Percentiles rank a stretch among this genome's conserved stretches.
phyloP scores from a whole-genome alignment of 2,888 invertebrate species.

The Nomada ruficornis region DNA sequence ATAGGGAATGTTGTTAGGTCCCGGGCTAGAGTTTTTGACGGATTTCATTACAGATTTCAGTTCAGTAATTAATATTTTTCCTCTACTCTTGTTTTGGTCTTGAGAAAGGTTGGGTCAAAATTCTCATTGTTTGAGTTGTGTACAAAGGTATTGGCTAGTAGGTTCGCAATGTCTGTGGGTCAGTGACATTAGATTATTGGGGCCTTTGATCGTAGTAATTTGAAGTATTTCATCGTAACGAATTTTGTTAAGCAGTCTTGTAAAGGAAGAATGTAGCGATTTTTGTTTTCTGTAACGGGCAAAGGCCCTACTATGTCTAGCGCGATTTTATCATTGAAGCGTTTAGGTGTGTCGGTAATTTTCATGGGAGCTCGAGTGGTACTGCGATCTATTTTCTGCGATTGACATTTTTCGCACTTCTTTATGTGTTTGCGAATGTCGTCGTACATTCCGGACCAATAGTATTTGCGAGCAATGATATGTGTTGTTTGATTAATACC shows the following conservation, averaged over 20 bases:
- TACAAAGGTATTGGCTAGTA: too few relatives aligned
- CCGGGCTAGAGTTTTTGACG: too few relatives aligned
- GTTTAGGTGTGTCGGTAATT: neutral
- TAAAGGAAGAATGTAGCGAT: neutral
- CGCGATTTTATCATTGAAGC: slow-evolving; percentile 7
- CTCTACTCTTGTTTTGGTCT: too few relatives aligned
- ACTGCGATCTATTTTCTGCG: neutral
- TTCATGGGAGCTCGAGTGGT: neutral
- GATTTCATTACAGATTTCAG: too few relatives aligned
- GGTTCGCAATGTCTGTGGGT: neutral
- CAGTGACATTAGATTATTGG: too few relatives aligned
- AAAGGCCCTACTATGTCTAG: slow-evolving; percentile 20
- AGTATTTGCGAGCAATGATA: neutral
- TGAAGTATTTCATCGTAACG: too few relatives aligned
- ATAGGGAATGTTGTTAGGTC: too few relatives aligned
- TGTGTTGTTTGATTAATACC: slow-evolving; percentile 2
- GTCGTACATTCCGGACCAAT: slow-evolving; percentile 5
- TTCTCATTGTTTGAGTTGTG: too few relatives aligned
- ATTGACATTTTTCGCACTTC: slow-evolving; percentile 3
- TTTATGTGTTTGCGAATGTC: neutral
- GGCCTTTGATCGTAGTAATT: too few relatives aligned
- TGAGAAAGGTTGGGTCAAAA: too few relatives aligned
- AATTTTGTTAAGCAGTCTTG: slow-evolving; percentile 7
- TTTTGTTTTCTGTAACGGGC: neutral
- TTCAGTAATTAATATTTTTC: too few relatives aligned